These are phyloP conservation scores for Epinephelus fuscoguttatus DNA, from an alignment of 2,113 vertebrate genomes.

Conservation along the genomic window DNA sequence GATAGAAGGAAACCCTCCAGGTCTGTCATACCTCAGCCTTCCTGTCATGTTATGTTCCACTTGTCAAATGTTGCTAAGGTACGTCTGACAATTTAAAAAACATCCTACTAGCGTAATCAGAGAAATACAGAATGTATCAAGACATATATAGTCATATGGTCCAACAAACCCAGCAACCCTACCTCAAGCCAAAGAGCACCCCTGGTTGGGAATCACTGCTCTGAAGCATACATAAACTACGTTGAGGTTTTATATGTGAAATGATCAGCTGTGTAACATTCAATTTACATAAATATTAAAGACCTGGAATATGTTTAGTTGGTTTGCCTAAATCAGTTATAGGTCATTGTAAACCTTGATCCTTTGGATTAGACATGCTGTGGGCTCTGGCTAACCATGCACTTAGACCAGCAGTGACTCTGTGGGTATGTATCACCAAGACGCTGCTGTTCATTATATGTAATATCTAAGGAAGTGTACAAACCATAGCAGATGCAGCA, in stretches of 20 bases:
- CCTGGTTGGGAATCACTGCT: not conserved
- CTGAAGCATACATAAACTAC: not conserved
- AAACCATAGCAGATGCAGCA: not conserved
- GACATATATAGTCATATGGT: too few species aligned
- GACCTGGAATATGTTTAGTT: not conserved
- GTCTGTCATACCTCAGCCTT: too few species aligned
- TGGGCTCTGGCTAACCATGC: constrained; percentile 22
- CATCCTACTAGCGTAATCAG: too few species aligned
- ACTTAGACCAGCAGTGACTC: not conserved
- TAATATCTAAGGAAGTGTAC: not conserved
- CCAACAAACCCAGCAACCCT: too few species aligned
- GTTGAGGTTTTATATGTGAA: not conserved
- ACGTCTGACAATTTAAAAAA: too few species aligned
- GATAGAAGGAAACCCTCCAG: too few species aligned
- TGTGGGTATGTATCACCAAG: not conserved
- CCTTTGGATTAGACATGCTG: not conserved
- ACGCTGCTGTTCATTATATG: not conserved
- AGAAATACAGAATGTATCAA: too few species aligned
- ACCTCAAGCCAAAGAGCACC: not conserved
- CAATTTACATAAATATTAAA: not conserved
- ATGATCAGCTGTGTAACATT: not conserved
- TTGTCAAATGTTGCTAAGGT: too few species aligned
- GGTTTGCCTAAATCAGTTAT: not conserved
- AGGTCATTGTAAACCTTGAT: not conserved
- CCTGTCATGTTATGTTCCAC: too few species aligned